phyloP scores from a whole-genome alignment of 2,113 vertebrate species.

The Coryphaenoides rupestris region DNA sequence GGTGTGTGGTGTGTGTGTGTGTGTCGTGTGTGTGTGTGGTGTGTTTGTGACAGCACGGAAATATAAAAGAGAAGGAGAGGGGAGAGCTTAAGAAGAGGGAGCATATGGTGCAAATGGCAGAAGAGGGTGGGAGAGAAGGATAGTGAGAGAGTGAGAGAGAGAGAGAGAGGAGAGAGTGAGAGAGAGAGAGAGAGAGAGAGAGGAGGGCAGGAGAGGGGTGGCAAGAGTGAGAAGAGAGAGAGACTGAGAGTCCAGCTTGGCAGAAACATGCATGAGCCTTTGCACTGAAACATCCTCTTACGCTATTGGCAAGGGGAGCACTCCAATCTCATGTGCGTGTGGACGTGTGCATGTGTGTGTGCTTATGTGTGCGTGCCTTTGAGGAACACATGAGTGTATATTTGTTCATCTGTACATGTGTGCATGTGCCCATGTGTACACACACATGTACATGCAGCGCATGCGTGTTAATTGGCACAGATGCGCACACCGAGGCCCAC shows the following conservation, averaged over 20 bases:
- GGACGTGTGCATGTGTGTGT: background rate
- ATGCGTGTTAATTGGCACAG: conserved; percentile 29
- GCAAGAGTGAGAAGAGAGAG: background rate
- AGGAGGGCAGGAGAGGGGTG: background rate
- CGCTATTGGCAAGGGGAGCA: background rate
- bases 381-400: background rate
- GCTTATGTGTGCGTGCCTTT: background rate
- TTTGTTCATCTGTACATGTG: background rate
- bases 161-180: background rate
- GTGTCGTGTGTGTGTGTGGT: too few relatives aligned
- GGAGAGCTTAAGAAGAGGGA: background rate
- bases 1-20: too few relatives aligned
- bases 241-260: background rate
- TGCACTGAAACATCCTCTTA: background rate
- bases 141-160: background rate
- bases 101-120: too few relatives aligned
- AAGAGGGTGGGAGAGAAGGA: too few relatives aligned
- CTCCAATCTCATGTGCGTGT: background rate
- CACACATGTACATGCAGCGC: background rate
- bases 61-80: too few relatives aligned
- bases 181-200: background rate
- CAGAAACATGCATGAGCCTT: background rate
- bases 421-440: background rate
- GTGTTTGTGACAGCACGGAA: too few relatives aligned
- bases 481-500: conserved; percentile 1